phyloP scores from a whole-genome alignment of 2,113 vertebrate species.

The Pedionomus torquatus region DNA sequence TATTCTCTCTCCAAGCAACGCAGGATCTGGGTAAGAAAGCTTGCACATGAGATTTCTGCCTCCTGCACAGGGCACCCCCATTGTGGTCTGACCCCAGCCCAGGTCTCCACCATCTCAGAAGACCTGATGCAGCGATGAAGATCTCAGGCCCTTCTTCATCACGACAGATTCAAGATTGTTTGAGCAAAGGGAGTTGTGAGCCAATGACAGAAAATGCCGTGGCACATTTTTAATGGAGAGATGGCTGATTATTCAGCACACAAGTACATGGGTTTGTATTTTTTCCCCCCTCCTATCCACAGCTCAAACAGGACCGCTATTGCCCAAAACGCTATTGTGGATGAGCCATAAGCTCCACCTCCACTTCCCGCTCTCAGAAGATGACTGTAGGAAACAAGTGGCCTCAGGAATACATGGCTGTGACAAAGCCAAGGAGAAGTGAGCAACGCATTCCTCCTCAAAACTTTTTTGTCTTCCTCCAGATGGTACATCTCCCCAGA shows the following conservation, averaged over 20 bases:
- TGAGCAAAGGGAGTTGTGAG: not conserved
- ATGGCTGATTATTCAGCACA: not conserved
- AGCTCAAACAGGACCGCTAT: not conserved
- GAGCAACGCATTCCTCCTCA: not conserved
- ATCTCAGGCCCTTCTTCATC: not conserved
- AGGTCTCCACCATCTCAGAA: not conserved
- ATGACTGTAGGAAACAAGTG: fast-evolving
- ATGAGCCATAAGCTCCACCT: not conserved
- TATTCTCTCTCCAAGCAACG: not conserved
- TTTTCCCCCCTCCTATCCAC: no score
- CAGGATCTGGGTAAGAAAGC: not conserved
- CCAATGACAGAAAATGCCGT: fast-evolving
- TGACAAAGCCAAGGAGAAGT: not conserved
- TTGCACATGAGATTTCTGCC: not conserved
- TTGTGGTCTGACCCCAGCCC: not conserved
- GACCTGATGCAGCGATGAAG: not conserved
- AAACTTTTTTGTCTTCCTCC: not conserved
- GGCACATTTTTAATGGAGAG: fast-evolving
- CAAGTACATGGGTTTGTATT: fast-evolving
- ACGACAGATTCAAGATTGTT: fast-evolving
- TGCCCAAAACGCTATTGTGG: not conserved
- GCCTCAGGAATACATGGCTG: not conserved
- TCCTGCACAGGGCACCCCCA: no score
- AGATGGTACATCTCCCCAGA: not conserved
- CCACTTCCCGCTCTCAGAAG: not conserved